phyloP scores from a whole-genome alignment of 2,888 invertebrate genomes.

The Brachypalpus laphriformis region DNA sequence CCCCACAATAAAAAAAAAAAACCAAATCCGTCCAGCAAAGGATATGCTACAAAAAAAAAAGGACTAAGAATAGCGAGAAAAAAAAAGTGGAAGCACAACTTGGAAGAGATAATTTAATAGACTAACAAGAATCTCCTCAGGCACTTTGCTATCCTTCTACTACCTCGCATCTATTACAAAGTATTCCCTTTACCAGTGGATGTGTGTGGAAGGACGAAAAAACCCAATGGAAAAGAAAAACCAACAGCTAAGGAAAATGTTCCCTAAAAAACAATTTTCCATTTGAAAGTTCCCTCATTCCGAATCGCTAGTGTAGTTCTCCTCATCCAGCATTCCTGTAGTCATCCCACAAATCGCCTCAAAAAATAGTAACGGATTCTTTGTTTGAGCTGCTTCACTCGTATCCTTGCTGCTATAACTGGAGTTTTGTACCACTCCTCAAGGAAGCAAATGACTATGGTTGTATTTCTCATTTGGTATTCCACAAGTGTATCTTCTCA shows the following conservation, averaged over 20 bases:
- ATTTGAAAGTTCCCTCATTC: conserved; percentile 40
- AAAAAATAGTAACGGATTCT: conserved; percentile 70
- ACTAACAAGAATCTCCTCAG: conserved; percentile 72
- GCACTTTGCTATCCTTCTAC: conserved; percentile 61
- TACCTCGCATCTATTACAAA: conserved; percentile 70
- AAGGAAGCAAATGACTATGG: conserved; percentile 59
- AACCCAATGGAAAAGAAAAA: conserved; percentile 4
- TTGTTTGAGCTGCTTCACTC: conserved; percentile 65
- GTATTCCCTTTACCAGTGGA: conserved; percentile 13
- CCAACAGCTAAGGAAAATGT: conserved; percentile 29
- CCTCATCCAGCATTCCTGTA: conserved; percentile 42
- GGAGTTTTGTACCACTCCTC: neutral
- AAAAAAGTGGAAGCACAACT: conserved; percentile 38
- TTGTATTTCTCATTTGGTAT: conserved; percentile 66
- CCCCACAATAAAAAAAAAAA: conserved; percentile 22
- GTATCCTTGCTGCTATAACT: conserved; percentile 1
- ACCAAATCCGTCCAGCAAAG: conserved; percentile 3
- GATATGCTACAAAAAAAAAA: conserved; percentile 15
- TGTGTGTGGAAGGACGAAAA: neutral
- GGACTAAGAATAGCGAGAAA: neutral
- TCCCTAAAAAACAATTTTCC: conserved; percentile 57
- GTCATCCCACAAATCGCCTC: conserved; percentile 65
- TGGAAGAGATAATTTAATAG: conserved; percentile 72
- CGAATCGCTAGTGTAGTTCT: neutral
- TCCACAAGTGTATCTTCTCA: conserved; percentile 70